Base-by-base conservation (phyloP, 2,888 invertebrate species). In the Caradrina clavipalpis region DNA sequence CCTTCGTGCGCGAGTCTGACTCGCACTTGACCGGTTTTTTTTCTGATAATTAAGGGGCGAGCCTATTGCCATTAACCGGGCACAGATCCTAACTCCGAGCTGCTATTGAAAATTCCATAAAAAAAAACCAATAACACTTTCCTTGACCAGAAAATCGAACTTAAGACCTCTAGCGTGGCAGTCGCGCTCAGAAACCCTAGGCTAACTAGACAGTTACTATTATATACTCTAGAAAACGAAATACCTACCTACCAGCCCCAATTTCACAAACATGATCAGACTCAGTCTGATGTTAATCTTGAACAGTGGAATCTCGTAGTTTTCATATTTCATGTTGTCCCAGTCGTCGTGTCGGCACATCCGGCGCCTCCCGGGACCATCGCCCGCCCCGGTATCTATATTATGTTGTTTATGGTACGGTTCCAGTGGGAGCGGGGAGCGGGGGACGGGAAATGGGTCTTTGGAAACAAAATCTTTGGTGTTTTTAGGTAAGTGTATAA, bases 241-340 rank as follows among this genome's bases (percentile, higher is more conserved):
- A 58, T 39, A 39, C 39, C 45, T 45, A 45, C 17, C 4, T 1
- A 2, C 45, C 45, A 58, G 11, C 4, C 17, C 17, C 10, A 57
- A 47, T 35, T 63, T 39, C n/a, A 22, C 11, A 54, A 61, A 60
- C 53, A 53, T 21, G 67, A 59, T 59, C 71, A 17, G 35, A 39
- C 51, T 39, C 22, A 6, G 39, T 67, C 31, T 31, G 47, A 53
- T 49, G 56, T 63, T 55, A 69, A 66, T 74, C 61, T 77, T 58
- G 53, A 80, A 61, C 68, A 76, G 50, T 53, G n/a, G 56, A 69
- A 72, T 67, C 45, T 17, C 49, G 51, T 63, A 83, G 76, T 73
- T 81, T 82, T 78, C 75, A 82, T 81, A 83, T 83, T 82, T 81
- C 60, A 81, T 78, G 83, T 71, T 58, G 60, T 72, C 59, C 70